These are phyloP conservation scores for Steinernema hermaphroditum DNA, from an alignment of 2,888 invertebrate species.

Conservation along the genomic window DNA sequence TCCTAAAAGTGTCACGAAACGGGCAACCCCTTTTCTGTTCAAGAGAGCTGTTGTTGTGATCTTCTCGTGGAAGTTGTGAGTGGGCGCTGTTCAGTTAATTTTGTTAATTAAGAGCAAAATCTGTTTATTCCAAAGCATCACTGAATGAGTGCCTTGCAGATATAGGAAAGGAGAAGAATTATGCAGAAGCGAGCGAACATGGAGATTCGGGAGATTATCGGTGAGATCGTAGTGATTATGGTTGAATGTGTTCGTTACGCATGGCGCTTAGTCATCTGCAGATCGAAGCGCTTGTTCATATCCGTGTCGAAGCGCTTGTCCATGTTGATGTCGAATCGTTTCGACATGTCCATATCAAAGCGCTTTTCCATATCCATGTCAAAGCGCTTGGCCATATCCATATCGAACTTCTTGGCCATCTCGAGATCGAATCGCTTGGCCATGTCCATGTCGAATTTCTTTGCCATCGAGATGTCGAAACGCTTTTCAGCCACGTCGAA, in stretches of 20 bases:
- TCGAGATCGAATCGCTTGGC: neutral
- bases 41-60: too few species aligned
- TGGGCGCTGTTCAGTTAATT: too few species aligned
- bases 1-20: too few species aligned
- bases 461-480: neutral
- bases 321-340: conserved; percentile 1
- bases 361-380: conserved; percentile 2
- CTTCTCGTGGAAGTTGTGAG: too few species aligned
- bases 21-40: too few species aligned
- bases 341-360: neutral
- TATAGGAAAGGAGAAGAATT: too few species aligned
- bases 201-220: too few species aligned
- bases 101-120: too few species aligned
- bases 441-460: conserved; percentile 2
- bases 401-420: conserved; percentile 4
- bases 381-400: neutral
- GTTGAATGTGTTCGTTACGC: neutral
- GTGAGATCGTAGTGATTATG: too few species aligned
- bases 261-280: neutral
- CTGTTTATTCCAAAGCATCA: too few species aligned
- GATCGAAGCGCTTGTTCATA: conserved; percentile 16
- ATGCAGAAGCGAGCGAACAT: too few species aligned
- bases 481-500: neutral
- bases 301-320: neutral
- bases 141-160: too few species aligned